Conservation (phyloP, 1,140 invertebrate genomes). For the Bombus difficillimus region DNA sequence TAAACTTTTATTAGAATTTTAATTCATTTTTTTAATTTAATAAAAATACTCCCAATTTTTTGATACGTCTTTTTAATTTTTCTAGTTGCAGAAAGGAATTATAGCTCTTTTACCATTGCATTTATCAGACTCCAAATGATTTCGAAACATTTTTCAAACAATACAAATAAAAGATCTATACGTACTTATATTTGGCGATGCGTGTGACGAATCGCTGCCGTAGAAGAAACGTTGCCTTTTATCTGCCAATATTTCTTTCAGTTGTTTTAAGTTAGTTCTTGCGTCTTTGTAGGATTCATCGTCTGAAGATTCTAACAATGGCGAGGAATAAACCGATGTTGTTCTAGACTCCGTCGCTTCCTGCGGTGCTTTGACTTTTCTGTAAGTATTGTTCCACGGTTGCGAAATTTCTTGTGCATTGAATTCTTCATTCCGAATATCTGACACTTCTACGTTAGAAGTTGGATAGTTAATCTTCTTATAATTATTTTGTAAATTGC, state of each 20-base stretch:
- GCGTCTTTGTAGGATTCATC: constrained; percentile 61
- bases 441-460: background rate
- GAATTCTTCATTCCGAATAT: background rate
- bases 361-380: constrained; percentile 6
- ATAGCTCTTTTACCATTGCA: background rate
- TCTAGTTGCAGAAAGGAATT: background rate
- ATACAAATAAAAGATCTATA: background rate
- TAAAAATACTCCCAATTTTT: no score
- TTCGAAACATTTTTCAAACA: background rate
- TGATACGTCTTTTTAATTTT: background rate
- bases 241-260: constrained; percentile 68
- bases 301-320: constrained; percentile 40
- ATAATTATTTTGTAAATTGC: background rate
- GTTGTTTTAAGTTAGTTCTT: constrained; percentile 62
- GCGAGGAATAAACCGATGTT: background rate
- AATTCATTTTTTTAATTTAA: no score
- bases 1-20: no score
- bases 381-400: constrained; percentile 24
- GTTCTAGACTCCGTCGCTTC: background rate
- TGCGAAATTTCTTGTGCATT: background rate
- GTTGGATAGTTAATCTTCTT: background rate
- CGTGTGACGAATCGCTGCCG: constrained; percentile 37
- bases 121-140: background rate
- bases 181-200: constrained; percentile 44
- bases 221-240: constrained; percentile 71